Conservation (phyloP, 2,113 vertebrate species). For the Smithornis capensis region DNA sequence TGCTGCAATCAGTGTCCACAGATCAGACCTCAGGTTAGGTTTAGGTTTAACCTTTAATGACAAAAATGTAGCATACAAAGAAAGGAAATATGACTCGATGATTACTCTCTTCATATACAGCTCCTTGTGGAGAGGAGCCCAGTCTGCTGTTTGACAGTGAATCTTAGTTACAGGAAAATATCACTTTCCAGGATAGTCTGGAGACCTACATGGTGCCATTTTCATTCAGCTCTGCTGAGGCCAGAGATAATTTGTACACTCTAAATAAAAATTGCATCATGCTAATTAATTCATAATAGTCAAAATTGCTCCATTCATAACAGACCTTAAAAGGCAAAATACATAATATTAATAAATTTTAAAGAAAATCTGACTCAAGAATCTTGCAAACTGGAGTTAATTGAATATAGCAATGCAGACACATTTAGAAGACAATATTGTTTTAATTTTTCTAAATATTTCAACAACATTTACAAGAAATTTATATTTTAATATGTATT, state of each 20-base stretch:
- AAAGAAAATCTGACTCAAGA: neutral
- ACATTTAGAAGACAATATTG: neutral
- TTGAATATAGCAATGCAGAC: neutral
- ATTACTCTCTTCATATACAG: neutral
- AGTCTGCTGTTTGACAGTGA: neutral
- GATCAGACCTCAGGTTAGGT: neutral
- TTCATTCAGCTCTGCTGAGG: neutral
- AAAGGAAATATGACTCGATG: neutral
- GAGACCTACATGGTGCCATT: neutral
- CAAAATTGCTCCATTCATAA: neutral
- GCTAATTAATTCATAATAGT: neutral
- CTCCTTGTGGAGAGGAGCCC: neutral
- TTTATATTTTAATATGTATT: neutral
- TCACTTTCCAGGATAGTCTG: neutral
- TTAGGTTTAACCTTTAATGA: neutral
- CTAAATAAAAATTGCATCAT: neutral
- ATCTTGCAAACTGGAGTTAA: neutral
- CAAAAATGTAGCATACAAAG: neutral
- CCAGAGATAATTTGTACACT: neutral
- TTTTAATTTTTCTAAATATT: neutral
- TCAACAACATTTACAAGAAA: neutral
- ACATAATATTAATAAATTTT: neutral
- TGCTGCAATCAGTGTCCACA: neutral
- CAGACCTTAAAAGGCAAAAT: neutral
- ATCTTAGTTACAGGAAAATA: slow-evolving; percentile 1